Conservation (phyloP, 2,797 vertebrate species). For the Carapus acus region DNA sequence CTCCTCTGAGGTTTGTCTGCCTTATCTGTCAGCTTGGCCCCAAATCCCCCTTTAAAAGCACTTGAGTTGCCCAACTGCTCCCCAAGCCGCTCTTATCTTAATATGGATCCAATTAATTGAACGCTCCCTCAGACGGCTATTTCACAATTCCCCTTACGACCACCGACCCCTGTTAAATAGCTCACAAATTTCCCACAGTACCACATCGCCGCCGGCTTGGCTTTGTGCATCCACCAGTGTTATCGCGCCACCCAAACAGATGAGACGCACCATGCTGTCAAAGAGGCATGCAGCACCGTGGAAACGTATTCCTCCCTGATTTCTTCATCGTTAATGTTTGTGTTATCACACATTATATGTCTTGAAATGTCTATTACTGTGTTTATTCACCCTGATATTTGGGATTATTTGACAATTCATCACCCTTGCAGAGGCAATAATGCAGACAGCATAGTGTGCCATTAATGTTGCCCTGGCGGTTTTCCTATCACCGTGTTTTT, state of each 20-base stretch:
- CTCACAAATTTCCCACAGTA: constrained; percentile 58
- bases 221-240: constrained; percentile 40
- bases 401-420: too few species aligned
- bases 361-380: too few species aligned
- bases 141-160: constrained; percentile 51
- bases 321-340: too few species aligned
- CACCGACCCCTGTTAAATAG: constrained; percentile 53
- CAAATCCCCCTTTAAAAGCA: constrained; percentile 57
- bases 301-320: too few species aligned
- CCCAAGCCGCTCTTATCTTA: constrained; percentile 65
- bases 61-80: constrained; percentile 43
- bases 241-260: constrained; percentile 45
- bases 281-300: too few species aligned
- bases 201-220: constrained; percentile 34
- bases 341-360: too few species aligned
- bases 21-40: constrained; percentile 44
- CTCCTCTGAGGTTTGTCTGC: constrained; percentile 46
- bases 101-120: constrained; percentile 70
- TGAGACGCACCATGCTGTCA: constrained; percentile 5
- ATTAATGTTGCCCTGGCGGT: too few species aligned
- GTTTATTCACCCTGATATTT: too few species aligned
- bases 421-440: too few species aligned
- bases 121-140: constrained; percentile 45
- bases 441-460: too few species aligned
- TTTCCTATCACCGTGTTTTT: too few species aligned